Base-by-base conservation (phyloP, 2,888 invertebrate species). In the Synergus gifuensis region DNA sequence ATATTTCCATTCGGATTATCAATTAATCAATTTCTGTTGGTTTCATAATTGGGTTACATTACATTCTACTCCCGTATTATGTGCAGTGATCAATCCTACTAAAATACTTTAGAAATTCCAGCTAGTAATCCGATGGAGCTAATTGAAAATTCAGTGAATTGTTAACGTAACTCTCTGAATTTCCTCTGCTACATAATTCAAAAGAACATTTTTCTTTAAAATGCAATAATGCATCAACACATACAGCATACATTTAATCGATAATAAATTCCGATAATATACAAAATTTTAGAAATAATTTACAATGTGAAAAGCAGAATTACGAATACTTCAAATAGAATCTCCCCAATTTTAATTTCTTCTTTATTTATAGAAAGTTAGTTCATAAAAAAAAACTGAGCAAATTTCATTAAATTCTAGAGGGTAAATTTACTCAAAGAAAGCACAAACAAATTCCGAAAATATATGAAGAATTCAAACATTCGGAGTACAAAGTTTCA, bases 81-180 rank as follows among this genome's bases (percentile, higher is more conserved):
- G 36, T 9, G 40, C 16, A 64, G 42, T 44, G 44, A 66, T 66
- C 42, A 42, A 66, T 42, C 11, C 66, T 64, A n/a, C 64, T 18
- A 42, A 66, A 66, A 66, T 66, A 44, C 66, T 66, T 66, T 18
- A 66, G 66, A 66, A 66, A 66, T 66, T 66, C 40, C 40, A 40
- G 28, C 64, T 63, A 9, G 36, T 16, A 64, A n/a, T n/a, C 18
- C 66, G 16, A n/a, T 66, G n/a, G 16, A 44, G 42, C 11, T 42
- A 66, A 66, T 42, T 42, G 66, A 18, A 66, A 66, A 42, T 66
- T 66, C 64, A 66, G 18, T 66, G 66, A 66, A 66, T 66, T 44
- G 42, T 66, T 66, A 18, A 66, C 58, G 58, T 44, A 66, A 44
- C 66, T 42, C 42, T 42, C 42, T 42, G n/a, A 16, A 42, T 66